Evolutionary conservation across 1,140 invertebrate species (phyloP).

Genomic region (Parapsyche elsis): DNA sequence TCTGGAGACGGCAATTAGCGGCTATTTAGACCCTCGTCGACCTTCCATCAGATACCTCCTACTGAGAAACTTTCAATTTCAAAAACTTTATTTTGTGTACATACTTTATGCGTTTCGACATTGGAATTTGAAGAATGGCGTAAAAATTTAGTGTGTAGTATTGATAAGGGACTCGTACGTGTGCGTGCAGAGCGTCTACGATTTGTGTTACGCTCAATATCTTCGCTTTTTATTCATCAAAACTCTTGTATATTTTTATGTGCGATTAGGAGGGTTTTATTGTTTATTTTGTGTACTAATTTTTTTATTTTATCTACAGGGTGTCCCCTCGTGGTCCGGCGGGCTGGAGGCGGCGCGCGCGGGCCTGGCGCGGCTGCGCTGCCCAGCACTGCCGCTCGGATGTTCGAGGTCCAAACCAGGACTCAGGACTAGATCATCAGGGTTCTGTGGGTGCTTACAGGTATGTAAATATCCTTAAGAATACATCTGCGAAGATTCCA

Average conservation of each 20-base stretch:
- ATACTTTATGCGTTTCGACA: background rate
- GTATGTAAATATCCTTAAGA: no score
- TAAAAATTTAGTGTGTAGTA: background rate
- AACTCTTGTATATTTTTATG: background rate
- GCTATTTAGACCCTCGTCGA: constrained; percentile 25
- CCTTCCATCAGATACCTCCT: constrained; percentile 3
- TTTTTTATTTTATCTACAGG: constrained; percentile 39
- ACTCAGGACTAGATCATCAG: constrained; percentile 44
- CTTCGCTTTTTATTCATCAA: background rate
- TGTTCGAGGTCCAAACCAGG: constrained; percentile 40
- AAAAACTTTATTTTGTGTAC: no score
- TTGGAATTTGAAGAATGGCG: background rate
- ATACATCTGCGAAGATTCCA: no score
- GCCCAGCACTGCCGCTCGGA: constrained; percentile 45
- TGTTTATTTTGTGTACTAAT: constrained; percentile 10
- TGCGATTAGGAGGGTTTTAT: background rate
- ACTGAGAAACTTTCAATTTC: background rate
- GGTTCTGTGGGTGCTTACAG: constrained; percentile 53
- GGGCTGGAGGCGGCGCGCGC: constrained; percentile 54
- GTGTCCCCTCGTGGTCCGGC: constrained; percentile 54
- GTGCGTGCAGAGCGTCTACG: background rate
- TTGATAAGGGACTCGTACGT: background rate
- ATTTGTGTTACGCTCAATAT: background rate
- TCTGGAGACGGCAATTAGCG: constrained; percentile 14
- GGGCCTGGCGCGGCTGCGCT: constrained; percentile 53